These are phyloP conservation scores for Corythaeola cristata DNA, from an alignment of 2,113 vertebrate genomes.

Conservation along the genomic window DNA sequence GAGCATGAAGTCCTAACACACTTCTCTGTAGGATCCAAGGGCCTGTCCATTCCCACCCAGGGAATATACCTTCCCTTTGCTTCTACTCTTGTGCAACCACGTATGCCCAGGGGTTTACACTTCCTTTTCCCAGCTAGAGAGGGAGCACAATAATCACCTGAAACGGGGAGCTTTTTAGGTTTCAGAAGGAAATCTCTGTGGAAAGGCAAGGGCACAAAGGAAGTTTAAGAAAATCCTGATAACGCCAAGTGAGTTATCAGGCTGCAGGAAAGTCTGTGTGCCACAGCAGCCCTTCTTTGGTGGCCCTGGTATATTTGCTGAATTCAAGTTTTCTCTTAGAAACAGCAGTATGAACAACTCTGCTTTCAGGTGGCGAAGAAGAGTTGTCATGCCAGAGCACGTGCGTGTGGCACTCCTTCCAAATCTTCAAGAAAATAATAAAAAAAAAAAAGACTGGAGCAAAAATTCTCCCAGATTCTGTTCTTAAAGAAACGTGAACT, in stretches of 20 bases:
- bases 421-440: neutral
- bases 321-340: neutral
- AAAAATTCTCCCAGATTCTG: neutral
- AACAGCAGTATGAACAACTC: neutral
- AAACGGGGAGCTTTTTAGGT: slow-evolving; percentile 43
- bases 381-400: neutral
- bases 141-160: slow-evolving; percentile 8
- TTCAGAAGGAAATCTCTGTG: slow-evolving; percentile 48
- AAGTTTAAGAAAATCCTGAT: slow-evolving; percentile 28
- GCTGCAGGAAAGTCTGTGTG: neutral
- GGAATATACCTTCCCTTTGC: slow-evolving; percentile 2
- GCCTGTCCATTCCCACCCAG: slow-evolving; percentile 13
- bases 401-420: accelerated
- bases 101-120: slow-evolving; percentile 21
- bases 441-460: neutral
- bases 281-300: neutral
- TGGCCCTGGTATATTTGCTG: neutral
- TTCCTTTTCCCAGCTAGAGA: slow-evolving; percentile 46
- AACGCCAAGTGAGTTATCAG: neutral
- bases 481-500: neutral
- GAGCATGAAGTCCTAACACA: slow-evolving; percentile 12
- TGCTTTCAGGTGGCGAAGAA: neutral
- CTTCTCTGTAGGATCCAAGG: slow-evolving; percentile 51
- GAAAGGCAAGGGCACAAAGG: slow-evolving; percentile 14
- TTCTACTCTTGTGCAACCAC: neutral